These are phyloP conservation scores for Xiphydria camelus DNA, from an alignment of 2,888 invertebrate genomes.

Conservation along the genomic window DNA sequence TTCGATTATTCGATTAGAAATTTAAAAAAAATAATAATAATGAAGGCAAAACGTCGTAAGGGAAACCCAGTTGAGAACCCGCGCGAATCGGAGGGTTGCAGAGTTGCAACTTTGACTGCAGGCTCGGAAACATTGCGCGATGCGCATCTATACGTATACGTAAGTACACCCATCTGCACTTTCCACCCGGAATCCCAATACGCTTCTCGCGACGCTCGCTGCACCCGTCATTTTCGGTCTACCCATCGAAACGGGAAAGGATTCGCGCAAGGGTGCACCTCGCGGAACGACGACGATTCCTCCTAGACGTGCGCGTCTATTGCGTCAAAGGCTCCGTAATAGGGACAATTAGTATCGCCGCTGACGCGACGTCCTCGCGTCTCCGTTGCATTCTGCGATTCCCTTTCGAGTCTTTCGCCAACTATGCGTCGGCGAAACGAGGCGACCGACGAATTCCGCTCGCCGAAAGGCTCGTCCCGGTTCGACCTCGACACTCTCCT, in stretches of 20 bases:
- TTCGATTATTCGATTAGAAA: too few species aligned
- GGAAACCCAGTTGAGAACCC: constrained; percentile 20
- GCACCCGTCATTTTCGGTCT: constrained; percentile 37
- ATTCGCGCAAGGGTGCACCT: constrained; percentile 5
- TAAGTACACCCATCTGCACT: constrained; percentile 1
- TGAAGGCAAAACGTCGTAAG: too few species aligned
- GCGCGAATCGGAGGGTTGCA: constrained; percentile 23
- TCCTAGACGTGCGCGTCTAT: constrained; percentile 27
- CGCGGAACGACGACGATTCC: neutral
- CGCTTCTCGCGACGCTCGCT: constrained; percentile 20
- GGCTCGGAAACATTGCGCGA: constrained; percentile 38
- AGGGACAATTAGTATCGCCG: constrained; percentile 27
- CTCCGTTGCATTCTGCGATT: neutral
- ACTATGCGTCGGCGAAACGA: constrained; percentile 17
- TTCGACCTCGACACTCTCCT: constrained; percentile 7
- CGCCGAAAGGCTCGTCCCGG: constrained; percentile 12
- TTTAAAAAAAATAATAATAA: too few species aligned
- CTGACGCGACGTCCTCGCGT: neutral
- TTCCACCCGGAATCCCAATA: constrained; percentile 4
- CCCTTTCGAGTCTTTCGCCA: constrained; percentile 1
- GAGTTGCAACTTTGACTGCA: constrained; percentile 32
- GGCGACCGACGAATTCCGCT: constrained; percentile 11
- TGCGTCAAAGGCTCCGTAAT: constrained; percentile 34
- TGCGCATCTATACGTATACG: constrained; percentile 15
- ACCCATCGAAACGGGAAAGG: constrained; percentile 29